These are phyloP conservation scores for Agelaius tricolor DNA, from an alignment of 2,113 vertebrate genomes.

Conservation along the genomic window DNA sequence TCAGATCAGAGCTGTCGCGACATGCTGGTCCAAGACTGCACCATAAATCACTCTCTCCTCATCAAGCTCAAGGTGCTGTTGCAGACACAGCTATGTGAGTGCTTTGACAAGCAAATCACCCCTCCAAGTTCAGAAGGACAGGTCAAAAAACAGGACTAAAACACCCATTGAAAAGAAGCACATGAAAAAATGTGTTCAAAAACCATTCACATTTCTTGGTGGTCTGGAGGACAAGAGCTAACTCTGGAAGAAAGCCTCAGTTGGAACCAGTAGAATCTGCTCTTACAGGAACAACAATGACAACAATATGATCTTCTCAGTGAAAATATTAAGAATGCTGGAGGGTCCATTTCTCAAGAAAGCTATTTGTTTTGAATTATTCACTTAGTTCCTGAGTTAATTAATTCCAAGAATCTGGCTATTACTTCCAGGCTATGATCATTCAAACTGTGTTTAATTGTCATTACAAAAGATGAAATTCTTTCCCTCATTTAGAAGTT, in stretches of 20 bases:
- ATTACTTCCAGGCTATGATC: not conserved
- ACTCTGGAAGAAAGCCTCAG: not conserved
- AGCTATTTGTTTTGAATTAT: constrained; percentile 12
- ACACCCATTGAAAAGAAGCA: rapidly evolving
- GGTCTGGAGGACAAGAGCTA: not conserved
- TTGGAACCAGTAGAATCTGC: not conserved
- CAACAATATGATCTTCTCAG: not conserved
- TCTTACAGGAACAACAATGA: not conserved
- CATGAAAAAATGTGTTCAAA: no score
- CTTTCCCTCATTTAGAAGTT: not conserved
- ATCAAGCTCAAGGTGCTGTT: not conserved
- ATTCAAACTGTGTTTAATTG: constrained; percentile 26
- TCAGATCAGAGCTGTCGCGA: not conserved
- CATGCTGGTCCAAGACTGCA: not conserved
- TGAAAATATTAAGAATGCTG: not conserved
- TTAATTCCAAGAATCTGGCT: constrained; percentile 9
- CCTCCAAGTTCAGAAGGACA: not conserved
- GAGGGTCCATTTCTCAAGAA: not conserved
- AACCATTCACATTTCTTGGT: not conserved
- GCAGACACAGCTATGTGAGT: not conserved
- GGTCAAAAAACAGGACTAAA: not conserved
- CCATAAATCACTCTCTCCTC: not conserved
- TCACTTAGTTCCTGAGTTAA: not conserved
- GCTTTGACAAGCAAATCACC: not conserved
- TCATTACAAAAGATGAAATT: not conserved